Evolutionary conservation across 2,888 invertebrate genomes (phyloP), one percentile per base, ranked within the genome.

Genomic region (Cerceris rybyensis): DNA sequence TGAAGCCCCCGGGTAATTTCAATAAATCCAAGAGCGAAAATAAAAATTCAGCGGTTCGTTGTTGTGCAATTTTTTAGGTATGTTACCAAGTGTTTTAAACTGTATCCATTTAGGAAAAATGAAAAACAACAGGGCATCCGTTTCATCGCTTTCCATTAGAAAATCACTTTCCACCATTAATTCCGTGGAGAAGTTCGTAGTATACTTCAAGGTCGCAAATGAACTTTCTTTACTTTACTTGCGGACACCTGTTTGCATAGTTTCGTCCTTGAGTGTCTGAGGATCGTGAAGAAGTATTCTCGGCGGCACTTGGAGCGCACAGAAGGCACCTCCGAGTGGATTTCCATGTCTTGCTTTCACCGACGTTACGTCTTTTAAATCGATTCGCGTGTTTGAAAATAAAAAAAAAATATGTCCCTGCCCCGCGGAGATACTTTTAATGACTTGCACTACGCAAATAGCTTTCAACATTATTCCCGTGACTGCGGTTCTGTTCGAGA

Each of bases 341-440:
- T 83, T 83, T 83, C 79, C 82, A 83, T 83, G 82, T 83, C 82
- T 76, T 64, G 71, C 82, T 75, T 79, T 75, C 75, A 77, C 82
- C 70, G 59, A 59, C 17, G 57, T 17, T 73, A 78, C 73, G 81
- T 78, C 74, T 75, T 80, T 75, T 78, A 64, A 81, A 81, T 75
- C 81, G 81, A 78, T 73, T 78, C 65, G 81, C 75, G 64, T 72
- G 70, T 78, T 52, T 65, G 66, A 28, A 50, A 58, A 70, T 28
- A 28, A 5, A 54, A 17, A 61, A 46, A 49, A 41, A 61, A 4
- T 4, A 11, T 7, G 17, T 16, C 9, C 58, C 8, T n/a, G 7
- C 6, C 8, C 8, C 7, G n/a, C 46, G 8, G 13, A 41, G 58
- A 59, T 42, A 42, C 13, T 59, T 13, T 59, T 59, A 41, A 13